Base-by-base conservation (phyloP, 2,888 invertebrate species). In the Biston betularia region DNA sequence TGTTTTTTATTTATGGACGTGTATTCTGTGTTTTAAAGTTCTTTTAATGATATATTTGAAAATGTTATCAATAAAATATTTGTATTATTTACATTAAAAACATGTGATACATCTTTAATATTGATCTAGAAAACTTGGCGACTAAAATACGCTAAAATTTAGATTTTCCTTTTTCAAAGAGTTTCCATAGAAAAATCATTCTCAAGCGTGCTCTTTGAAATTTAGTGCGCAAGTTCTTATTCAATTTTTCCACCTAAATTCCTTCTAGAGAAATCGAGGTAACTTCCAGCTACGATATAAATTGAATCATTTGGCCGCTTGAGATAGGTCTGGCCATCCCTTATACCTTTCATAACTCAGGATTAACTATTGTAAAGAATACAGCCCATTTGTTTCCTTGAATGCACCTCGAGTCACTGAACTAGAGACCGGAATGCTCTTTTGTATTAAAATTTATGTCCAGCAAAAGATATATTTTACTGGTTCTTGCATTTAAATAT, bases 381-480 rank as follows among this genome's bases (percentile, higher is more conserved):
- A 45, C 33, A 34, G 54, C 7, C 46, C 48, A 64, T 64, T 64
- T 44, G 15, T 49, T 54, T 48, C 44, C 49, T 15, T 48, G 52
- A 64, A 53, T 58, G 63, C 63, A 64, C 46, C 55, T 49, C 58
- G 48, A 65, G 38, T 48, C 59, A 53, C 52, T 52, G 63, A 63
- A 45, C 49, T 24, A 8, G 15, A 45, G 55, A 52, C 12, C 10
- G 42, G 42, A 54, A 42, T 53, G 42, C 53, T 55, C 24, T 59
- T 59, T 54, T 60, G 34, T 55, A 65, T 60, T 59, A 35, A 55
- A 55, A 65, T 65, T 55, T 60, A 65, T 65, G 54, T 35, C 45
- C 59, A 65, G 24, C n/a, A 60, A 12, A 48, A 59, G 54, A 64
- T 48, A 58, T 34, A 57, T 53, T 64, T 57, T 14, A 46, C 40